Base-by-base conservation (phyloP, 1,140 invertebrate species). In the Bombus breviceps region DNA sequence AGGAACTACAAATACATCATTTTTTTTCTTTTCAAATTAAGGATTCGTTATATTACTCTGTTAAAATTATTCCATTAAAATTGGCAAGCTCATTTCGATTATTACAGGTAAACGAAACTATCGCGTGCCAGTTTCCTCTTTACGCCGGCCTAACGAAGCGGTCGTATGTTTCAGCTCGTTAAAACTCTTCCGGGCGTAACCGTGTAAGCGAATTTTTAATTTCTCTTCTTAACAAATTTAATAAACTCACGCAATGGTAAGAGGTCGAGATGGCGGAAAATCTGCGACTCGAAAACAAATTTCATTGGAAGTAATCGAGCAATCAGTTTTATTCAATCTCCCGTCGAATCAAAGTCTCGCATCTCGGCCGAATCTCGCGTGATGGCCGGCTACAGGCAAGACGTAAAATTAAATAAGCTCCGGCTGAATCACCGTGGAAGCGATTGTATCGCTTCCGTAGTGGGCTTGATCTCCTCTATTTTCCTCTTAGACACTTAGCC, bases 361-460 rank as follows among this genome's bases (percentile, higher is more conserved):
- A 39, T 68, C 81, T 72, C 41, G 28, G 13, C 0, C 28, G 39
- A 22, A 47, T 84, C 68, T 79, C 66, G 76, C 75, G 83, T 71
- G 83, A 79, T 78, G 22, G n/a, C 28, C 25, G 12, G 28, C 8
- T 43, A 39, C 81, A 41, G 72, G 73, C 25, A 57, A 41, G 47
- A 83, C 82, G 64, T 83, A 71, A 78, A 83, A 83, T 83, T 83
- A 83, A 83, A 83, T 83, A 77, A 83, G 81, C 59, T 77, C 25
- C 53, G 37, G 62, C 62, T n/a, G 59, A 83, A 83, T 83, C 41
- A 77, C 73, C 74, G 81, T 53, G 73, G 15, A 76, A 41, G 74
- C 73, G 81, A 83, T 83, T 66, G 39, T 68, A 77, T 77, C 74
- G 34, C 47, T 47, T 22, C 34, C 74, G 43, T 57, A n/a, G 47